These are phyloP conservation scores for Xanthia togata DNA, from an alignment of 2,888 invertebrate species.

Conservation along the genomic window DNA sequence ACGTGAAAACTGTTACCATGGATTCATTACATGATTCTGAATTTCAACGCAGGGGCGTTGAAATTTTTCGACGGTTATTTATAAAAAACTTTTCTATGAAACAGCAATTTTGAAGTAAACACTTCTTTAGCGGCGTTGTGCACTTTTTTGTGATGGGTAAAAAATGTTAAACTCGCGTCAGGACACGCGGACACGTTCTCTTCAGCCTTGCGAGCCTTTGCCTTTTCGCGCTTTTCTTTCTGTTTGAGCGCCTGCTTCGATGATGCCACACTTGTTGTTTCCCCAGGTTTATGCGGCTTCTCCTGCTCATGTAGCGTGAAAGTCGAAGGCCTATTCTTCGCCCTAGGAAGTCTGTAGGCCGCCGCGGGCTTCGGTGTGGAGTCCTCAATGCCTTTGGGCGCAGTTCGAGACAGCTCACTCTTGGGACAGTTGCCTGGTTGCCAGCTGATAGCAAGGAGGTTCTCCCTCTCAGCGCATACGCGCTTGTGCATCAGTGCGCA, in stretches of 20 bases:
- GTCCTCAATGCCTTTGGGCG: constrained; percentile 83
- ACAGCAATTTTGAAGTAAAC: too few relatives aligned
- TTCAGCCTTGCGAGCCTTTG: constrained; percentile 92
- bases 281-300: constrained; percentile 88
- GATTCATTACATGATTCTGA: too few relatives aligned
- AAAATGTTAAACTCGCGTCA: too few relatives aligned
- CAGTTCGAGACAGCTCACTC: constrained; percentile 91
- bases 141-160: too few relatives aligned
- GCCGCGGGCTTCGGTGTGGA: constrained; percentile 89
- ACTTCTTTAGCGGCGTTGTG: too few relatives aligned
- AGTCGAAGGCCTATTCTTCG: constrained; percentile 92
- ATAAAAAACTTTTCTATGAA: too few relatives aligned
- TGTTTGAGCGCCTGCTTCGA: constrained; percentile 94
- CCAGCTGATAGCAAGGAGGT: constrained; percentile 95
- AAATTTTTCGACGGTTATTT: too few relatives aligned
- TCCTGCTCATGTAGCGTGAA: constrained; percentile 93
- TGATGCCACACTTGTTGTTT: constrained; percentile 84
- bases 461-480: constrained; percentile 93
- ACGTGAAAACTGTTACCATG: too few relatives aligned
- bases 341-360: constrained; percentile 94
- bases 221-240: constrained; percentile 94
- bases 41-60: too few relatives aligned
- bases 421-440: constrained; percentile 94
- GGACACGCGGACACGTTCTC: too few relatives aligned
- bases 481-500: constrained; percentile 95